Conservation (phyloP, 2,113 vertebrate genomes). For the Oreochromis aureus region DNA sequence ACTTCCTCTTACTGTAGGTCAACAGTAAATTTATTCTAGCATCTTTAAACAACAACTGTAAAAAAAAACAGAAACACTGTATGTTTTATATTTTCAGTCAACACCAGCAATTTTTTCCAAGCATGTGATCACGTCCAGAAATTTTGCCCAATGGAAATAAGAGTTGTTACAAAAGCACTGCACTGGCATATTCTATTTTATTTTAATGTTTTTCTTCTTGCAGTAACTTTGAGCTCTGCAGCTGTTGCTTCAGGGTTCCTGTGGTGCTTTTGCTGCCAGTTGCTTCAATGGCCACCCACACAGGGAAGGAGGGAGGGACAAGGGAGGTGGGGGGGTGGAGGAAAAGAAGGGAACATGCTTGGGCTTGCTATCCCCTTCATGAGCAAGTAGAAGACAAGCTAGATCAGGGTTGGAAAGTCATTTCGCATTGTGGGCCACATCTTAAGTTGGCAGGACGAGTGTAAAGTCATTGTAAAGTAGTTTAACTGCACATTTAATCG, state of each 20-base stretch:
- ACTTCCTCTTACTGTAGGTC: not conserved
- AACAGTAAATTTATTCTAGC: not conserved
- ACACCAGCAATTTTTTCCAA: not conserved
- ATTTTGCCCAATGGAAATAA: not conserved
- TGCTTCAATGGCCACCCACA: constrained; percentile 49
- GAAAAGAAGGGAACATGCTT: constrained; percentile 30
- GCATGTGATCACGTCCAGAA: constrained; percentile 7
- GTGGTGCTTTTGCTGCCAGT: constrained; percentile 34
- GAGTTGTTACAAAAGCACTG: not conserved
- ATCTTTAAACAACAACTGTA: not conserved
- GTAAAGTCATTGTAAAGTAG: not conserved
- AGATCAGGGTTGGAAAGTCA: not conserved
- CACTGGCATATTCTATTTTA: not conserved
- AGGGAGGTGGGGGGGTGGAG: not conserved
- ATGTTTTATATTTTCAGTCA: not conserved
- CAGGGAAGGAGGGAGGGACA: not conserved
- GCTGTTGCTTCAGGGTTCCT: constrained; percentile 24
- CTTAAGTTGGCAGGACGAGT: not conserved
- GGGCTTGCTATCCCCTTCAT: constrained; percentile 32
- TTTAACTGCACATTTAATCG: not conserved
- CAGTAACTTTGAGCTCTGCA: not conserved
- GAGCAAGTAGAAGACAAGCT: not conserved
- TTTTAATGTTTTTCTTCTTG: not conserved
- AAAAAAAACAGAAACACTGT: not conserved
- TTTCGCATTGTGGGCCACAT: not conserved